phyloP scores from a whole-genome alignment of 2,113 vertebrate genomes.

The Indicator indicator region DNA sequence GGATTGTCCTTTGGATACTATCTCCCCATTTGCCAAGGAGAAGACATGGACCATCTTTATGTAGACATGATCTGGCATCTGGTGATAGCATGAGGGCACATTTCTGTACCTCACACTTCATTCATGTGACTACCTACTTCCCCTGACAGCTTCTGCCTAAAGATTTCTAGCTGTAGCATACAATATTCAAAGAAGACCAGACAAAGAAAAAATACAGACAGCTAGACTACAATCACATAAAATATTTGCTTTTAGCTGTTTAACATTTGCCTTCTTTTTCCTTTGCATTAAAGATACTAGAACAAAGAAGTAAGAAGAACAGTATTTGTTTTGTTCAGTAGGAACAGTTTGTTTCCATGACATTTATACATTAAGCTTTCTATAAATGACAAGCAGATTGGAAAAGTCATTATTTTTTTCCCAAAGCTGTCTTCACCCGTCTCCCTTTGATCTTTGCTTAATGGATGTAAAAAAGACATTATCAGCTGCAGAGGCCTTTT shows the following conservation, averaged over 20 bases:
- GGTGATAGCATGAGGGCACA: accelerated
- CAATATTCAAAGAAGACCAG: not conserved
- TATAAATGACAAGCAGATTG: constrained; percentile 75
- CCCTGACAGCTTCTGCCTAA: not conserved
- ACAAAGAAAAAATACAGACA: not conserved
- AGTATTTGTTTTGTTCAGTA: constrained; percentile 16
- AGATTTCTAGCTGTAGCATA: not conserved
- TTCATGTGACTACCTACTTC: not conserved
- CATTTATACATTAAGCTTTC: constrained; percentile 73
- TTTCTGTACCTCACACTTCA: not conserved
- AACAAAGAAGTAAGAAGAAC: constrained; percentile 29
- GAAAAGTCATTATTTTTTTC: constrained; percentile 55
- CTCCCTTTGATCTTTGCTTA: constrained; percentile 40
- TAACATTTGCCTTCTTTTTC: constrained; percentile 65
- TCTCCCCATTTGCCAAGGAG: too few species aligned
- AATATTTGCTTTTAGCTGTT: constrained; percentile 62
- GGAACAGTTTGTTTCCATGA: constrained; percentile 71
- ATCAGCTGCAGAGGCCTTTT: not conserved
- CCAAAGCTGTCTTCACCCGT: not conserved
- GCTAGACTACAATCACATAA: not conserved
- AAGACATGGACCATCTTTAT: not conserved
- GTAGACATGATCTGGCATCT: not conserved
- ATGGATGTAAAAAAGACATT: constrained; percentile 44
- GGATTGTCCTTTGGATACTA: not conserved
- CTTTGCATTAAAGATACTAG: constrained; percentile 60